phyloP scores from a whole-genome alignment of 2,888 invertebrate genomes.

The Disparrhopalites patrizii region DNA sequence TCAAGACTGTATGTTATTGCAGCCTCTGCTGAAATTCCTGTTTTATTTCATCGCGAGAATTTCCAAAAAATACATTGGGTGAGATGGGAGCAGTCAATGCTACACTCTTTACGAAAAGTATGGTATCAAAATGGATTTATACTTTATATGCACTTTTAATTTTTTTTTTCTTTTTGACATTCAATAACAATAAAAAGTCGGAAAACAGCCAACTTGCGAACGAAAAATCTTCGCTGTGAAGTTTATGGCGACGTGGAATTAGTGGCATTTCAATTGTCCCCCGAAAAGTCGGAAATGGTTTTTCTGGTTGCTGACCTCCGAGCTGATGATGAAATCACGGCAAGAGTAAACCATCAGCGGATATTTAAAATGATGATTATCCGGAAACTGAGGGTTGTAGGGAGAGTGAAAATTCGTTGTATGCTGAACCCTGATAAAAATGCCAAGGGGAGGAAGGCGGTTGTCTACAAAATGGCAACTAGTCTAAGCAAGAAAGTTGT shows the following conservation, averaged over 20 bases:
- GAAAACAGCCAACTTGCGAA: background rate
- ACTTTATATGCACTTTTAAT: too few relatives aligned
- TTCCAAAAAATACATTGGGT: slow-evolving; percentile 12
- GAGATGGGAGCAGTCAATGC: background rate
- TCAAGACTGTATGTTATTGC: background rate
- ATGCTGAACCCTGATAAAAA: background rate
- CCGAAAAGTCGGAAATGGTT: background rate
- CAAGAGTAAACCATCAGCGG: background rate
- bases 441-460: background rate
- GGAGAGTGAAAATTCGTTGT: background rate
- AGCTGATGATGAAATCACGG: background rate
- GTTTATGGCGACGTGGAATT: slow-evolving; percentile 3
- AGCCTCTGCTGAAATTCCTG: slow-evolving; percentile 10
- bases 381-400: background rate
- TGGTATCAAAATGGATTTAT: too few relatives aligned
- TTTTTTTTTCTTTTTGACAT: too few relatives aligned
- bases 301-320: background rate
- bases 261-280: background rate
- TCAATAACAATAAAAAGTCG: background rate
- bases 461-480: background rate
- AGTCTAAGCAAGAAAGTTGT: background rate
- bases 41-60: slow-evolving; percentile 14
- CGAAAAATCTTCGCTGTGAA: background rate
- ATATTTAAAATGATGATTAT: slow-evolving; percentile 1
- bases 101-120: too few relatives aligned